Evolutionary conservation across 2,113 vertebrate genomes (phyloP).

Genomic region (Cryptomyrus ogoouensis): DNA sequence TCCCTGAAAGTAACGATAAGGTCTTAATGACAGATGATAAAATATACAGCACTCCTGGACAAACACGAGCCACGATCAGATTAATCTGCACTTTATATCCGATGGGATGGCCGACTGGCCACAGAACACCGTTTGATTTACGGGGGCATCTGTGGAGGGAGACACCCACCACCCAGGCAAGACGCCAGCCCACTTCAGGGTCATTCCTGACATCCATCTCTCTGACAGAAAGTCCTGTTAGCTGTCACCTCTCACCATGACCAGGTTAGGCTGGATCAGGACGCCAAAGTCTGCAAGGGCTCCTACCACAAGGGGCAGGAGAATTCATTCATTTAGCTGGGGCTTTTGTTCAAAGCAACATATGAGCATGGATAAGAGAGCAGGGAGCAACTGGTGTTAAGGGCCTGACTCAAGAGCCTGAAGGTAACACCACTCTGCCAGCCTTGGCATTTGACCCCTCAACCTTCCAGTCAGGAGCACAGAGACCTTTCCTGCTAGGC

Average conservation of each 20-base stretch:
- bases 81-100: background rate
- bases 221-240: constrained; percentile 33
- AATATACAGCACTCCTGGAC: background rate
- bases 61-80: background rate
- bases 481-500: background rate
- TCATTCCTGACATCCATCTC: constrained; percentile 45
- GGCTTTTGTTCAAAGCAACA: background rate
- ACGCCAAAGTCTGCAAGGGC: constrained; percentile 22
- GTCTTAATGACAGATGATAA: background rate
- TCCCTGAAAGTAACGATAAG: background rate
- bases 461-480: background rate
- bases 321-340: background rate
- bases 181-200: constrained; percentile 28
- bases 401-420: background rate
- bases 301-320: background rate
- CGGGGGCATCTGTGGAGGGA: background rate
- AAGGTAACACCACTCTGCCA: background rate
- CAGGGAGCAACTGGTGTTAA: background rate
- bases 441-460: background rate
- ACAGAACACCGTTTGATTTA: background rate
- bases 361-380: background rate
- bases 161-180: constrained; percentile 7
- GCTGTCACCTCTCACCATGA: constrained; percentile 25
- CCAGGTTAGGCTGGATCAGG: constrained; percentile 21
- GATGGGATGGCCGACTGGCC: background rate